These are phyloP conservation scores for Acanthis flammea DNA, from an alignment of 2,797 vertebrate species.

Conservation along the genomic window DNA sequence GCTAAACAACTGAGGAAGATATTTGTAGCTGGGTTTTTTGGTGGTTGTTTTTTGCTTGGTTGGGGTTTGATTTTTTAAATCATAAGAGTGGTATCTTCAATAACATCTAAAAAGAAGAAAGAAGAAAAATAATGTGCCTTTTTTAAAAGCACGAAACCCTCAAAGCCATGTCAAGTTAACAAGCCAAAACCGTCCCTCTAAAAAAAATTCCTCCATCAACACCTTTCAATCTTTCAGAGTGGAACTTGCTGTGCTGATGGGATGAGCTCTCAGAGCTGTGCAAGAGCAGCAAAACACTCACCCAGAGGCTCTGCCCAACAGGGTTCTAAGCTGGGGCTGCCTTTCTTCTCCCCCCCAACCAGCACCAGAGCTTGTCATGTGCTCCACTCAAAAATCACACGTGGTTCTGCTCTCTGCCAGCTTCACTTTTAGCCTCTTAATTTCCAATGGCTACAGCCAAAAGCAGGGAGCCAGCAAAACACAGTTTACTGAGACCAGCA, in stretches of 20 bases:
- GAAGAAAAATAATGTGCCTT: not conserved
- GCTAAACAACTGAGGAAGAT: not conserved
- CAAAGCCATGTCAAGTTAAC: not conserved
- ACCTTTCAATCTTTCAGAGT: not conserved
- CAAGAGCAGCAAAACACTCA: not conserved
- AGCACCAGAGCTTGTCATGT: not conserved
- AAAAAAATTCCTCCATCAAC: not conserved
- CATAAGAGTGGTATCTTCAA: not conserved
- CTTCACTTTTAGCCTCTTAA: conserved; percentile 10
- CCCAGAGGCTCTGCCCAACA: not conserved
- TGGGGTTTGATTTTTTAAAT: not conserved
- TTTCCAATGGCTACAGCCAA: conserved; percentile 13
- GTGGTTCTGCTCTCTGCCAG: not conserved
- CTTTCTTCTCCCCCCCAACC: not conserved
- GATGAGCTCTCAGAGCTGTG: not conserved
- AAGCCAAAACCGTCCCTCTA: not conserved
- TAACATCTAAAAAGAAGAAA: not conserved
- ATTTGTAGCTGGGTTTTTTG: not conserved
- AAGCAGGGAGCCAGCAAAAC: not conserved
- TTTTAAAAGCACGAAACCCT: not conserved
- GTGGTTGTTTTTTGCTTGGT: not conserved
- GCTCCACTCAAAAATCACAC: not conserved
- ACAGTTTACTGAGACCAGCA: not conserved
- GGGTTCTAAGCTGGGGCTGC: not conserved
- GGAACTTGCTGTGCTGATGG: not conserved